These are phyloP conservation scores for Actinopyga echinites DNA, from an alignment of 53 echinoderm and acorn worm species.

Conservation along the genomic window DNA sequence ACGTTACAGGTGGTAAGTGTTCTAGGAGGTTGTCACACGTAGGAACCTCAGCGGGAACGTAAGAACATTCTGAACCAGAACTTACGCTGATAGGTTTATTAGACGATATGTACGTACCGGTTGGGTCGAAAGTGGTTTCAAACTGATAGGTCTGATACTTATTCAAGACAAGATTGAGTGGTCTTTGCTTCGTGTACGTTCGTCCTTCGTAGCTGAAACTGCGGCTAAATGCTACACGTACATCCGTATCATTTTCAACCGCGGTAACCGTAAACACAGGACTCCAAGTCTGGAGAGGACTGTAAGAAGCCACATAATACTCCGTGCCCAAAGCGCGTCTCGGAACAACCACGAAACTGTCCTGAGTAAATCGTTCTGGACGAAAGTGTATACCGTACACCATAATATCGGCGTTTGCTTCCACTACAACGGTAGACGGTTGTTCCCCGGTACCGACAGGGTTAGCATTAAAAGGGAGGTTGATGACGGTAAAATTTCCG, in stretches of 20 bases:
- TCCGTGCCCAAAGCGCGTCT: slow-evolving; percentile 71
- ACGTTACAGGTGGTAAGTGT: slow-evolving; percentile 79
- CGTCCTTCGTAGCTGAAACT: slow-evolving; percentile 59
- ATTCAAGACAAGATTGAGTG: slow-evolving; percentile 59
- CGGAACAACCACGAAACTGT: slow-evolving; percentile 81
- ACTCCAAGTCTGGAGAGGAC: slow-evolving; percentile 72
- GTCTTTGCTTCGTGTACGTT: slow-evolving; percentile 64
- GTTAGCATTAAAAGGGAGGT: slow-evolving; percentile 9
- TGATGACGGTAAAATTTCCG: slow-evolving; percentile 19
- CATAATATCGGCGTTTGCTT: slow-evolving; percentile 30
- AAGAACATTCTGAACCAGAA: slow-evolving; percentile 83
- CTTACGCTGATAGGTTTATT: slow-evolving; percentile 80
- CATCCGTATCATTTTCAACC: slow-evolving; percentile 61
- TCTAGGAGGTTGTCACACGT: slow-evolving; percentile 90
- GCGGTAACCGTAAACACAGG: slow-evolving; percentile 79
- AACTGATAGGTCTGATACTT: slow-evolving; percentile 86
- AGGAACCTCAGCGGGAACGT: slow-evolving; percentile 73
- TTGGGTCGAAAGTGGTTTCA: slow-evolving; percentile 81
- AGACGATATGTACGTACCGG: slow-evolving; percentile 77
- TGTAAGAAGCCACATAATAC: slow-evolving; percentile 91
- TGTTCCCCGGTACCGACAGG: slow-evolving; percentile 41
- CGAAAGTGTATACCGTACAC: slow-evolving; percentile 42
- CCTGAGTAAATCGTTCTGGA: slow-evolving; percentile 58
- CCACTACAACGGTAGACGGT: slow-evolving; percentile 37
- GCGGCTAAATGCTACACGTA: slow-evolving; percentile 57